Percentiles rank a stretch among this genome's conserved stretches.
phyloP scores from a whole-genome alignment of 1,140 invertebrate genomes.

The Micrasema longulum region DNA sequence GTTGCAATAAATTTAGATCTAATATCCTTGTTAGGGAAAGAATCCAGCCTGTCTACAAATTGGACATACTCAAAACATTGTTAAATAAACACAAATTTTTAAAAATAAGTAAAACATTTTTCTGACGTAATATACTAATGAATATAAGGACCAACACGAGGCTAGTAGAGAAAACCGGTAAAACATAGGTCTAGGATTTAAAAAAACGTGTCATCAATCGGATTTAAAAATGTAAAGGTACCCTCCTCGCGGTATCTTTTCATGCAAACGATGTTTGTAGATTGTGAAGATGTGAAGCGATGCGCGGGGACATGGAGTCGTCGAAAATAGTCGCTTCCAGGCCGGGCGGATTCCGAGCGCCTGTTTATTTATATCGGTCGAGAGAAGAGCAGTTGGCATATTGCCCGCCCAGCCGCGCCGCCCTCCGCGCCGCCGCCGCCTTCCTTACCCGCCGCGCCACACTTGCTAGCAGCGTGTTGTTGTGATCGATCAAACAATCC shows the following conservation, averaged over 20 bases:
- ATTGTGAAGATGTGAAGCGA: constrained; percentile 5
- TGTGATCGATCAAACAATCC: constrained; percentile 13
- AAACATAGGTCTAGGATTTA: no score
- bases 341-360: constrained; percentile 29
- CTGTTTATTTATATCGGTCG: neutral
- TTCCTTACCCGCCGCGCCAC: neutral
- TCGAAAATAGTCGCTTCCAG: constrained; percentile 37
- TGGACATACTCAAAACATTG: no score
- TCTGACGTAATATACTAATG: no score
- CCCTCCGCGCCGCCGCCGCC: constrained; percentile 5
- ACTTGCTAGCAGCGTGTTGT: neutral
- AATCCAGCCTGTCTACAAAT: no score
- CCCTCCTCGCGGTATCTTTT: neutral
- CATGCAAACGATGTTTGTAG: constrained; percentile 4
- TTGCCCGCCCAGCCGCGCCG: neutral
- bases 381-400: neutral
- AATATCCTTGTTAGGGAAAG: no score
- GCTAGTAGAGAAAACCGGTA: no score
- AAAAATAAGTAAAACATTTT: no score
- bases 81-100: no score
- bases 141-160: no score
- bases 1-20: no score
- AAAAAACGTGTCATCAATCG: neutral
- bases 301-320: constrained; percentile 31
- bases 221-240: constrained; percentile 16